Conservation (phyloP, 2,888 invertebrate species). For the Malachius bipustulatus region DNA sequence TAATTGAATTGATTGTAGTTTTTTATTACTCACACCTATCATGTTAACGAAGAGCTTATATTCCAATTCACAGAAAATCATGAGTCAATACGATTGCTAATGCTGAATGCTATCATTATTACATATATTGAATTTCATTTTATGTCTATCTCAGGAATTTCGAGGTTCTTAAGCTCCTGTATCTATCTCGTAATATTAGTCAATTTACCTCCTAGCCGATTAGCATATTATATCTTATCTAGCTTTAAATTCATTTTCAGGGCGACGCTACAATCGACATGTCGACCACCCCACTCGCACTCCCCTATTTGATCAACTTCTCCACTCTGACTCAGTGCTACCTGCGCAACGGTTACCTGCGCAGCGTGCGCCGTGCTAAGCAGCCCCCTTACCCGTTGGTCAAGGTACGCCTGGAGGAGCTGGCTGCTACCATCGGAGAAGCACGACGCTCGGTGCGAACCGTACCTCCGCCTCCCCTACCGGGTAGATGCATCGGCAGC, state of each 20-base stretch:
- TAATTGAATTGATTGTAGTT: too few species aligned
- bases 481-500: slow-evolving; percentile 26
- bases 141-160: too few species aligned
- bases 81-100: too few species aligned
- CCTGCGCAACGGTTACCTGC: slow-evolving; percentile 56
- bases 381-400: slow-evolving; percentile 77
- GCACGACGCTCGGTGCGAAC: slow-evolving; percentile 26
- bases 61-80: too few species aligned
- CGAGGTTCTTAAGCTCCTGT: not conserved
- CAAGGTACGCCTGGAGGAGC: slow-evolving; percentile 47
- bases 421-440: slow-evolving; percentile 32
- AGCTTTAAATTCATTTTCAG: too few species aligned
- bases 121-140: too few species aligned
- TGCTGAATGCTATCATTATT: too few species aligned
- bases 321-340: slow-evolving; percentile 63
- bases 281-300: slow-evolving; percentile 52
- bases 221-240: too few species aligned
- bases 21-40: too few species aligned
- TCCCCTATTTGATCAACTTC: slow-evolving; percentile 66
- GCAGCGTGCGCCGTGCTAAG: slow-evolving; percentile 60
- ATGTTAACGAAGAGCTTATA: too few species aligned
- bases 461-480: slow-evolving; percentile 11
- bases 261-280: slow-evolving; percentile 62
- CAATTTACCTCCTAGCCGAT: not conserved
- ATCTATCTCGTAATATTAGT: not conserved